Percentiles rank a stretch among this genome's conserved stretches.
Evolutionary conservation across 1,140 invertebrate species (phyloP).

Genomic region (Amyelois transitella): DNA sequence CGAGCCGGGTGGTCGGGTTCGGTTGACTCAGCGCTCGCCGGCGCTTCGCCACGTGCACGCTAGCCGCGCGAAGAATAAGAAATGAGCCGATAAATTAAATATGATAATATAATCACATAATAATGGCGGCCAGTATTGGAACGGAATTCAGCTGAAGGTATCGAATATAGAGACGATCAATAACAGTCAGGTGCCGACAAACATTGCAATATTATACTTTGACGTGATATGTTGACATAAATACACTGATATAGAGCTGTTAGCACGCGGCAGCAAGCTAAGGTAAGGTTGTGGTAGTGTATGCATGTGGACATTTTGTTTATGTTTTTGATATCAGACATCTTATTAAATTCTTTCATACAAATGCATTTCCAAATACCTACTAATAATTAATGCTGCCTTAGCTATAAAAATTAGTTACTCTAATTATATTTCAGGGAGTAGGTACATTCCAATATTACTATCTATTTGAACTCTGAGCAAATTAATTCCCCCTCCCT

Average conservation of each 20-base stretch:
- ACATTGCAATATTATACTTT: neutral
- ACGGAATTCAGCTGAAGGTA: neutral
- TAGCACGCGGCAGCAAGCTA: too few relatives aligned
- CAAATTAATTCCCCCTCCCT: neutral
- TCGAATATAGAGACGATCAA: neutral
- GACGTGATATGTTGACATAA: too few relatives aligned
- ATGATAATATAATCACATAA: constrained; percentile 16
- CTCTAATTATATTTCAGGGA: neutral
- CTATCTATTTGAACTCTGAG: neutral
- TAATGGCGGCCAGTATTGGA: neutral
- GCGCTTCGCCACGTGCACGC: constrained; percentile 53
- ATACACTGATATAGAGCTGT: too few relatives aligned
- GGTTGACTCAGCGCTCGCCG: constrained; percentile 60
- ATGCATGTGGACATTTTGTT: too few relatives aligned
- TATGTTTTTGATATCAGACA: too few relatives aligned
- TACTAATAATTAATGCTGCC: neutral
- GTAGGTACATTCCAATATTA: neutral
- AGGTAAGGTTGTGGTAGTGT: too few relatives aligned
- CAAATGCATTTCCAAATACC: neutral
- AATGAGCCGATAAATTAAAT: constrained; percentile 57
- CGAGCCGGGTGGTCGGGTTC: constrained; percentile 49
- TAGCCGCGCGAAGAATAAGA: constrained; percentile 53
- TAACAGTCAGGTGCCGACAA: neutral
- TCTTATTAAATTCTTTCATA: neutral
- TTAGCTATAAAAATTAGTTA: neutral